A percentile compares a stretch with the other conserved stretches of the same genome.
Conservation (phyloP, 2,113 vertebrate genomes). For the Mormoops blainvillei region DNA sequence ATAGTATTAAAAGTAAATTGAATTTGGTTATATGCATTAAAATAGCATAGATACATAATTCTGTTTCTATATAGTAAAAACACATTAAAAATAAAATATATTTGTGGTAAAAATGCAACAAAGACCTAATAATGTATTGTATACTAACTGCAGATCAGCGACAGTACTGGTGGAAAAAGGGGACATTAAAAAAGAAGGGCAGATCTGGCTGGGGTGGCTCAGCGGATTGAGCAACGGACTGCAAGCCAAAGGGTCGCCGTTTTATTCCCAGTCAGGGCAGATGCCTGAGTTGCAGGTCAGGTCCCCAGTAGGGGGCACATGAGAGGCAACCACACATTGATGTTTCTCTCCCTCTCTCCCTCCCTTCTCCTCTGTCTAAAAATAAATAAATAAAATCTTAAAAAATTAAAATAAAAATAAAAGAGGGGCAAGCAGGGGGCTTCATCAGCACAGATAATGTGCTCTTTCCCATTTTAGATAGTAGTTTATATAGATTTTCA, state of each 20-base stretch:
- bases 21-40: neutral
- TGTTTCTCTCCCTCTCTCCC: too few relatives aligned
- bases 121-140: neutral
- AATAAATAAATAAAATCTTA: too few relatives aligned
- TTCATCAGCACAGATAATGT: neutral
- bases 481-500: neutral
- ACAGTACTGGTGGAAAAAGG: neutral
- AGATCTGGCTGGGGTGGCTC: too few relatives aligned
- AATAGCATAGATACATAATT: neutral
- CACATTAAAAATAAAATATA: constrained; percentile 16
- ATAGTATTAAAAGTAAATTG: neutral
- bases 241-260: too few relatives aligned
- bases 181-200: neutral
- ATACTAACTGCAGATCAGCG: neutral
- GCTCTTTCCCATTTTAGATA: neutral
- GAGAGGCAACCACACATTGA: too few relatives aligned
- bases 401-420: too few relatives aligned
- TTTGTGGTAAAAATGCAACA: neutral
- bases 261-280: too few relatives aligned
- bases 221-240: too few relatives aligned
- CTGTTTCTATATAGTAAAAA: neutral
- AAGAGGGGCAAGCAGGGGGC: neutral
- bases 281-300: too few relatives aligned
- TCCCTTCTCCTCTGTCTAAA: too few relatives aligned
- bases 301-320: too few relatives aligned